Percentiles rank a stretch among this genome's conserved stretches.
Evolutionary conservation across 2,888 invertebrate genomes (phyloP).

Genomic region (Aleiodes leptofemur): DNA sequence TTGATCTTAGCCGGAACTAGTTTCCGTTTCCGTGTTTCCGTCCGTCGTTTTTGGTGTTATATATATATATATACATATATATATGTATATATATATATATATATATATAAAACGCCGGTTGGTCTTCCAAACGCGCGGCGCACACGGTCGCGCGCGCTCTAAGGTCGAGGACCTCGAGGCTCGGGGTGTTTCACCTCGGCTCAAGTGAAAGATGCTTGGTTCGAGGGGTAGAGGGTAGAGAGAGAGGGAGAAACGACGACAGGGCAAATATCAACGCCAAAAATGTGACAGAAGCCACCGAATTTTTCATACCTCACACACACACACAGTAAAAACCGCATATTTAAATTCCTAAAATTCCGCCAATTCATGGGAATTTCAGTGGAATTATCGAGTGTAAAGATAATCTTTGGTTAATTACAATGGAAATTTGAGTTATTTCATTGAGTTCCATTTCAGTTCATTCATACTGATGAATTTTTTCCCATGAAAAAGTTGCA

Average conservation of each 20-base stretch:
- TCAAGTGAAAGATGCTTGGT: slow-evolving; percentile 48
- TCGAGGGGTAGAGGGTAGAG: slow-evolving; percentile 49
- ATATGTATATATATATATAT: neutral
- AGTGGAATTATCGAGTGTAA: too few relatives aligned
- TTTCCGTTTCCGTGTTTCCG: slow-evolving; percentile 70
- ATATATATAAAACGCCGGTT: slow-evolving; percentile 30
- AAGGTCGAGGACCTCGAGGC: slow-evolving; percentile 58
- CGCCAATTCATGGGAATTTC: too few relatives aligned
- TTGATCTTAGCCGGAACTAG: slow-evolving; percentile 74
- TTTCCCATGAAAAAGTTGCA: neutral
- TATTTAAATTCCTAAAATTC: too few relatives aligned
- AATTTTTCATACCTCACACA: neutral
- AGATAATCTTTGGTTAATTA: too few relatives aligned
- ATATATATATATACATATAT: slow-evolving; percentile 23
- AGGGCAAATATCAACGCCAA: slow-evolving; percentile 20
- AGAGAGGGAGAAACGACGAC: slow-evolving; percentile 4
- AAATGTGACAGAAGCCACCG: slow-evolving; percentile 8
- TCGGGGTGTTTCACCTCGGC: slow-evolving; percentile 59
- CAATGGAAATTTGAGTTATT: too few relatives aligned
- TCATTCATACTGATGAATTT: neutral
- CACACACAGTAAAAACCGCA: too few relatives aligned
- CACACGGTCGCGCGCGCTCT: slow-evolving; percentile 39
- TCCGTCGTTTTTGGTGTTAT: slow-evolving; percentile 38
- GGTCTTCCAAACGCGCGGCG: slow-evolving; percentile 37
- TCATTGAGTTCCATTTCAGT: too few relatives aligned